Percentiles rank a stretch among this genome's conserved stretches.
phyloP scores from a whole-genome alignment of 2,888 invertebrate genomes.

The Nomada flava region DNA sequence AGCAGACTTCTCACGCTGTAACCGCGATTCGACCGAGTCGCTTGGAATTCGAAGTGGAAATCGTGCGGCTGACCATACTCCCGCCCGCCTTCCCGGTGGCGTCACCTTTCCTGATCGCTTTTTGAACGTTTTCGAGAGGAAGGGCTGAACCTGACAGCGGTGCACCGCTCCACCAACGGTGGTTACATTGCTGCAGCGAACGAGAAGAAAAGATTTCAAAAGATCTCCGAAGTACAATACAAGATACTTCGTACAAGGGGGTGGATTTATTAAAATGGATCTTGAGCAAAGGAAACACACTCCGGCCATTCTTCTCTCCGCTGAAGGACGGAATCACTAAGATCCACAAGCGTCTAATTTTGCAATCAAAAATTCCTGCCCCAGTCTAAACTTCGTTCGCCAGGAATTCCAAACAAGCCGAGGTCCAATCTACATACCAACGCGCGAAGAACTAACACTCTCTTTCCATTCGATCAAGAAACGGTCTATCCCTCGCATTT shows the following conservation, averaged over 20 bases:
- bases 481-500: background rate
- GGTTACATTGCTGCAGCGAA: background rate
- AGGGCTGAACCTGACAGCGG: background rate
- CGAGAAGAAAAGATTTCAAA: background rate
- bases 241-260: background rate
- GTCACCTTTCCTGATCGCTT: constrained; percentile 31
- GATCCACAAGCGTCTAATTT: background rate
- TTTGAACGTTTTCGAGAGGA: constrained; percentile 12
- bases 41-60: constrained; percentile 35
- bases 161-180: too few relatives aligned
- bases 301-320: too few relatives aligned
- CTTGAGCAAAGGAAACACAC: background rate
- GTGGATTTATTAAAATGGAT: background rate
- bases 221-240: background rate
- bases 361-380: background rate
- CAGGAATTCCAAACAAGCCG: constrained; percentile 17
- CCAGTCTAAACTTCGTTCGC: background rate
- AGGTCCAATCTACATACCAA: background rate
- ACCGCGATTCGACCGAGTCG: constrained; percentile 13
- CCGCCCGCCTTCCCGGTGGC: background rate
- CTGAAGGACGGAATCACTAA: background rate
- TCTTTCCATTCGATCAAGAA: background rate
- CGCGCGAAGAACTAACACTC: background rate
- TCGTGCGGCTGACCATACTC: constrained; percentile 17
- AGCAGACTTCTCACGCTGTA: constrained; percentile 18